Conservation (phyloP, 2,113 vertebrate species). For the Nyctereutes procyonoides region DNA sequence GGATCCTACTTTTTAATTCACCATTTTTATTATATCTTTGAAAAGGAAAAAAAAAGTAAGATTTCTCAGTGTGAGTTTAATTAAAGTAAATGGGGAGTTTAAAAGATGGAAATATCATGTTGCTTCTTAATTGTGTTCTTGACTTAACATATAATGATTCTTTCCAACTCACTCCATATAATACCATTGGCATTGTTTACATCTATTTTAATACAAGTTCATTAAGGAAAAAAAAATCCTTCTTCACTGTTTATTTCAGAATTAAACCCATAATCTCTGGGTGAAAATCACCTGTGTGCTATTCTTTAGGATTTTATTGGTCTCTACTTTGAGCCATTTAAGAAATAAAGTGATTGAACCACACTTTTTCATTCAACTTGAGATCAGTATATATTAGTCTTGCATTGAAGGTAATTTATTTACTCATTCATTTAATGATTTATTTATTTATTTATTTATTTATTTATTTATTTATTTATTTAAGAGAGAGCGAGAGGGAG, state of each 20-base stretch:
- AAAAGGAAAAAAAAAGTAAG: constrained; percentile 25
- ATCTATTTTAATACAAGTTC: constrained; percentile 48
- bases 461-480: background rate
- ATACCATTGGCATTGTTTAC: background rate
- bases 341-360: background rate
- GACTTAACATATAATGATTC: constrained; percentile 41
- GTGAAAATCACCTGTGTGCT: constrained; percentile 45
- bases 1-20: background rate
- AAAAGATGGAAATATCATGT: constrained; percentile 27
- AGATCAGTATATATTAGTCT: background rate
- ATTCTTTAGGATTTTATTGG: constrained; percentile 17
- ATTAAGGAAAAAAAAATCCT: constrained; percentile 49
- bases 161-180: background rate
- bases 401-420: background rate
- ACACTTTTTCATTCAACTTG: constrained; percentile 40
- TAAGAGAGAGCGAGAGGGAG: background rate
- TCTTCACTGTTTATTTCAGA: constrained; percentile 60
- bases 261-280: background rate
- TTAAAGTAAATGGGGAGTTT: constrained; percentile 69
- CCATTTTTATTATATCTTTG: background rate
- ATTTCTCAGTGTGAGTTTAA: constrained; percentile 57
- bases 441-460: background rate
- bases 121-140: constrained; percentile 58
- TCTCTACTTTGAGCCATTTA: constrained; percentile 2
- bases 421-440: background rate